Base-by-base conservation (phyloP, 1,140 invertebrate species). In the Olivierus martensii region DNA sequence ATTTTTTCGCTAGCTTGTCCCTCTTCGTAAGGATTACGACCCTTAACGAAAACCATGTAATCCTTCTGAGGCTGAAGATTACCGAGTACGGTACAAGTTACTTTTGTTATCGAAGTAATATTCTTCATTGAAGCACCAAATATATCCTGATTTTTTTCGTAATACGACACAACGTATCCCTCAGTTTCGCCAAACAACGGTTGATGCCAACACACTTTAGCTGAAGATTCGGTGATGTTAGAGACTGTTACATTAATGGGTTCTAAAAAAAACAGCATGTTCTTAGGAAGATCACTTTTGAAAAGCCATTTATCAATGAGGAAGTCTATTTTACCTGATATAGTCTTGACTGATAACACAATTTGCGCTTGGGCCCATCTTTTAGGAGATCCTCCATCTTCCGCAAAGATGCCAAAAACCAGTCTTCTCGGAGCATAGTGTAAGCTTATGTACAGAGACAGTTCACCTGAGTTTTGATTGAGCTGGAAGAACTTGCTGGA, bases 21-120 rank as follows among this genome's bases (percentile, higher is more conserved):
- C 4, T 51, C 49, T 41, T 61, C 59, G n/a, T 53, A 43, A 5
- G 42, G 17, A 42, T 61, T 61, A 57, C 59, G 59, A 38, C 53
- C 59, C 21, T 56, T 57, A 1, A 61, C 49, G 3, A 48, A 22
- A 46, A 41, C 59, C 38, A 59, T 52, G 36, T 61, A 61, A 18
- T 58, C 59, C 12, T 52, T 60, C 53, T 56, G 55, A 11, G 56
- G 56, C 12, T 52, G 50, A 0, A 60, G 43, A 14, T 51, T 48
- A 1, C 46, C 42, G 3, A 58, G 47, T 1, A 34, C 47, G 0
- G 52, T 45, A 34, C 59, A 58, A n/a, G 46, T 50, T 3, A 47
- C 42, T 11, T 37, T 37, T 19, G 49, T 47, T 19, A 48, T 48
- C 1, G 47, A 47, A n/a, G 56, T 58, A n/a, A 55, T 47, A 39